Evolutionary conservation across 2,113 vertebrate species (phyloP).

Genomic region (Calonectris borealis): DNA sequence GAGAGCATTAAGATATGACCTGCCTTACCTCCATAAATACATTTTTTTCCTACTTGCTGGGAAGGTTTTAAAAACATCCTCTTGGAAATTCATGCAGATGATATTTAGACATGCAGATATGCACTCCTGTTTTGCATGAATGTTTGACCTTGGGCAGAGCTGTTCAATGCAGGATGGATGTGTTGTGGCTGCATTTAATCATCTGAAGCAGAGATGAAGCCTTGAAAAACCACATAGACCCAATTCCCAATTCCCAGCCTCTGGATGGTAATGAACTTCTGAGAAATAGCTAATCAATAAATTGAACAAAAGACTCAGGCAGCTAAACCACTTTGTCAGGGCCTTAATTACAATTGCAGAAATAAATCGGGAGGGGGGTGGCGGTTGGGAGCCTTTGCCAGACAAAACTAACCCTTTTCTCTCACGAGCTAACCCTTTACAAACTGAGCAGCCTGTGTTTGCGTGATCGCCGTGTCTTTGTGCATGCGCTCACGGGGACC

Average conservation of each 20-base stretch:
- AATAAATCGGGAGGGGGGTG: conserved; percentile 54
- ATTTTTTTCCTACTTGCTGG: neutral
- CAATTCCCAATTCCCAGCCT: conserved; percentile 63
- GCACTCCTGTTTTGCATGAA: conserved; percentile 65
- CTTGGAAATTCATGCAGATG: conserved; percentile 49
- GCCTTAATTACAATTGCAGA: conserved; percentile 74
- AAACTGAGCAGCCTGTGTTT: neutral
- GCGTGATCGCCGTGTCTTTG: rapidly evolving
- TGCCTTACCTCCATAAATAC: conserved; percentile 45
- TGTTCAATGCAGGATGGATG: conserved; percentile 63
- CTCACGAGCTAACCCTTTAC: conserved; percentile 16
- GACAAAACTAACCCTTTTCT: conserved; percentile 57
- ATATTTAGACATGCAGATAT: conserved; percentile 64
- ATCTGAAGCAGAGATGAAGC: conserved; percentile 63
- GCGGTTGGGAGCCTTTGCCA: conserved; percentile 39
- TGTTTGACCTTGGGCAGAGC: conserved; percentile 75
- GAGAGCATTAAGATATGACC: neutral
- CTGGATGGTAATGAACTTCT: conserved; percentile 76
- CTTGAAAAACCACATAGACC: conserved; percentile 64
- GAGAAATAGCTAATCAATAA: conserved; percentile 80
- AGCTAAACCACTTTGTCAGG: conserved; percentile 64
- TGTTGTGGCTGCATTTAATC: conserved; percentile 71
- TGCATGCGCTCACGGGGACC: rapidly evolving
- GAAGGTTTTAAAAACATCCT: conserved; percentile 30
- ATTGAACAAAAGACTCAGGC: conserved; percentile 73